Conservation (phyloP, 2,113 vertebrate species). For the Leptobrachium ailaonicum region DNA sequence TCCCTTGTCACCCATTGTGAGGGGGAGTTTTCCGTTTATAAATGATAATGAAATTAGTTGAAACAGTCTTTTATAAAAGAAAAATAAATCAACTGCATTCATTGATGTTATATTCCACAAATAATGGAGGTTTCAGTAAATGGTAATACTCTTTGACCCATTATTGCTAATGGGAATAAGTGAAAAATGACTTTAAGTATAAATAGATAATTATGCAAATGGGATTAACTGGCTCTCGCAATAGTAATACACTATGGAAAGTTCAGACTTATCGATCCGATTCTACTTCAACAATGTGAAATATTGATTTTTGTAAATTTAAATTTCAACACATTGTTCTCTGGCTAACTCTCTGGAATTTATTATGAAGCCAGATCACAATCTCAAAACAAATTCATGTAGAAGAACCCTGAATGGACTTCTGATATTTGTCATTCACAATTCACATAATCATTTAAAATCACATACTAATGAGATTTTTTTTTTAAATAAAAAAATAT, state of each 20-base stretch:
- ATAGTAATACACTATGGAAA: not conserved
- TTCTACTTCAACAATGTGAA: not conserved
- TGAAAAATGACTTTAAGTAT: not conserved
- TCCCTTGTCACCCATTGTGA: no score
- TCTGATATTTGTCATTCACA: no score
- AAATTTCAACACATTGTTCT: not conserved
- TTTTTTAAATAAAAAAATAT: no score
- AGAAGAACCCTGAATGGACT: no score
- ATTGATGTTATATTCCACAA: not conserved
- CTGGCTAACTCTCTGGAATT: not conserved
- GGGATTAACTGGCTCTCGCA: not conserved
- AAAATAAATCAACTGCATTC: no score
- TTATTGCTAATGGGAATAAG: not conserved
- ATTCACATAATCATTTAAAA: no score
- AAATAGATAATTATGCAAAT: slow-evolving; percentile 4
- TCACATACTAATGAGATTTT: no score
- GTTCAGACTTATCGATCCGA: not conserved
- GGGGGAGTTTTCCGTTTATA: no score
- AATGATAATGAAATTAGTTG: not conserved
- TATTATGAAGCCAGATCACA: not conserved
- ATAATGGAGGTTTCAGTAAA: not conserved
- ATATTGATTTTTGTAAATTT: slow-evolving; percentile 7
- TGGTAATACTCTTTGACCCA: not conserved
- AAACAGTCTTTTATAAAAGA: not conserved
- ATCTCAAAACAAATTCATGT: no score